Evolutionary conservation across 2,888 invertebrate genomes (phyloP), one percentile per base, ranked within the genome.

Genomic region (Ophioninae sp.): DNA sequence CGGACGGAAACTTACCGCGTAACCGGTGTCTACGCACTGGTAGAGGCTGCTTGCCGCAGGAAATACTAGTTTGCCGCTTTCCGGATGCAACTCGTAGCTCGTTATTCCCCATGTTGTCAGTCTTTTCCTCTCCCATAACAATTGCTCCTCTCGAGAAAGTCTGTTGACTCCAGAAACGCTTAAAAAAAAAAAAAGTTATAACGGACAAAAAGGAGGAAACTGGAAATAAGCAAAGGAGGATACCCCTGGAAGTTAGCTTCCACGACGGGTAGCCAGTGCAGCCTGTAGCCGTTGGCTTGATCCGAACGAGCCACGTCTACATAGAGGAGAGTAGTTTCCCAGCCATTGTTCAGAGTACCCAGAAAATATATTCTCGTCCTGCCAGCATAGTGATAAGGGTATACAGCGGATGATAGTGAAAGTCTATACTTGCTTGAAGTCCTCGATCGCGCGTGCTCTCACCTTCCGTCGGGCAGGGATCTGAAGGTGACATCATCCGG

Each of bases 51-150:
- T 97, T 0, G 97, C 96, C 82, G 98, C 97, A 17, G 98, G 97
- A 93, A 99, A 99, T 81, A 99, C 96, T 87, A 99, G 96, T 89
- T 97, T 96, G 39, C 98, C 98, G 37, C 96, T 96, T 7, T 94
- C 94, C 50, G 95, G 95, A 89, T 98, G 97, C 74, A 98, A 94
- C 92, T 98, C 98, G 90, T 98, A 99, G 0, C 97, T 97, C 0
- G 98, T 98, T 79, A 99, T 98, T 30, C 99, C 98, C 96, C 97
- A 98, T 0, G 97, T 97, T 0, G 98, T 96, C 62, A 98, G 95
- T 77, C 99, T 95, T 93, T 98, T 98, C 39, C 99, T 93, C 92
- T 99, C 99, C 94, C 98, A 96, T 83, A 98, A 94, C 74, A 99
- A 93, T 92, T 98, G 98, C 91, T 98, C 98, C 91, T 99, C 99